phyloP scores from a whole-genome alignment of 2,797 vertebrate species.

The Hydrocynus forskahlii region DNA sequence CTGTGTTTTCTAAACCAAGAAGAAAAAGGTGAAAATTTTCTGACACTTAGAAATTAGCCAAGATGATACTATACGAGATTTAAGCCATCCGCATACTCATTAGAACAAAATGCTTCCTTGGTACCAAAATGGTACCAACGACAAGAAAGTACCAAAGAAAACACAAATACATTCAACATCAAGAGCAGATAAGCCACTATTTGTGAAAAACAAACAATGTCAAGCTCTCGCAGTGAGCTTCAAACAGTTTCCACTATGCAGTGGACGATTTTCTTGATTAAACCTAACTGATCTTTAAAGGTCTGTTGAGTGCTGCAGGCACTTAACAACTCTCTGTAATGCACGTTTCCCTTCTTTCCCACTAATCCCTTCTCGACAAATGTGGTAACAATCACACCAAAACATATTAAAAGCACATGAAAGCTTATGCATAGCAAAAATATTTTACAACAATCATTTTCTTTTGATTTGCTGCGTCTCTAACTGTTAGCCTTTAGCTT shows the following conservation, averaged over 20 bases:
- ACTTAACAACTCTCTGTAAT: slow-evolving; percentile 48
- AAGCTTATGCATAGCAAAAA: neutral
- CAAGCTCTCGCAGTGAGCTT: neutral
- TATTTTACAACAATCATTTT: no score
- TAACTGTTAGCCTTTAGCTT: neutral
- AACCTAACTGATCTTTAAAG: slow-evolving; percentile 60
- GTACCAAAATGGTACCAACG: no score
- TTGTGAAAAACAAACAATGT: neutral
- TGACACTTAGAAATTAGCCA: no score
- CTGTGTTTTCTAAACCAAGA: no score
- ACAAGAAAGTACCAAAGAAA: neutral
- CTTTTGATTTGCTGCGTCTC: neutral
- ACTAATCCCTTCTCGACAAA: neutral
- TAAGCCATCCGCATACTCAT: no score
- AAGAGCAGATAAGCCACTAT: neutral
- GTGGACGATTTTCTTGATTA: slow-evolving; percentile 23
- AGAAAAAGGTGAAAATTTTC: no score
- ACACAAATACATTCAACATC: neutral
- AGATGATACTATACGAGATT: no score
- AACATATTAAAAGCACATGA: neutral
- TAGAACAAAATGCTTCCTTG: no score
- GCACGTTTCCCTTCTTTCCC: neutral
- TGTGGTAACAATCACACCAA: neutral
- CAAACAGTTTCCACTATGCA: neutral
- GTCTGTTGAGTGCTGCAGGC: slow-evolving; percentile 34